phyloP scores from a whole-genome alignment of 2,113 vertebrate species.

The Ornithorhynchus anatinus region DNA sequence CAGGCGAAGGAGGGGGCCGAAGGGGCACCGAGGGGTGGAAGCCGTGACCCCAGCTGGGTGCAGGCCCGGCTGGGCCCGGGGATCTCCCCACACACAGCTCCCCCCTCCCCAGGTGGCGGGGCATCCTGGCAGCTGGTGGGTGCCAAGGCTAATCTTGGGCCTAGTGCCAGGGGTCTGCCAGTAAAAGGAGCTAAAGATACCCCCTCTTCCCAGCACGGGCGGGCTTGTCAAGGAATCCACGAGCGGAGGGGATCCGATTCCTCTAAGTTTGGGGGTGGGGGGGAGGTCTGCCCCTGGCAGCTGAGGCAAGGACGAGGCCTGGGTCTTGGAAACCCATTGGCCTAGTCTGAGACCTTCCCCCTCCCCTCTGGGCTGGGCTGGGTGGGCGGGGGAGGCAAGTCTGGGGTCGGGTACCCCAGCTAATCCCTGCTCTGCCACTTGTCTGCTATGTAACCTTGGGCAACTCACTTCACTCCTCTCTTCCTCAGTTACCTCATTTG shows the following conservation, averaged over 20 bases:
- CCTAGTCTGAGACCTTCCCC: neutral
- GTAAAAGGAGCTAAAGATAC: neutral
- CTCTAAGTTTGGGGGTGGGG: neutral
- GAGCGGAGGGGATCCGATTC: neutral
- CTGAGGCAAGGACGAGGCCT: no score
- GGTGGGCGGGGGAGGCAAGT: neutral
- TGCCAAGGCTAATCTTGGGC: neutral
- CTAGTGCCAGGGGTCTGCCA: neutral
- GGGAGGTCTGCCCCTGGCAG: neutral
- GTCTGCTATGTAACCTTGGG: no score
- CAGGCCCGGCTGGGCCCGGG: no score
- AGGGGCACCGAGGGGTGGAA: neutral
- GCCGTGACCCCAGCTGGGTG: no score
- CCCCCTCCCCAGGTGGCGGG: no score
- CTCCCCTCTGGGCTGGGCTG: neutral
- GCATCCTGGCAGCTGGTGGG: neutral
- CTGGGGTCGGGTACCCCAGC: no score
- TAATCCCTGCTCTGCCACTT: no score
- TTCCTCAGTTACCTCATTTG: no score
- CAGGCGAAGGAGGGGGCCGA: neutral
- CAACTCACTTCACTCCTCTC: no score
- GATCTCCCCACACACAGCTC: no score
- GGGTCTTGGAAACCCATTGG: neutral
- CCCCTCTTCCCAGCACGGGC: neutral
- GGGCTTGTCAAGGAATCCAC: neutral